Percentiles rank a stretch among this genome's conserved stretches.
phyloP scores from a whole-genome alignment of 37 sponge, comb jelly and placozoan genomes.

The Ianthella basta region DNA sequence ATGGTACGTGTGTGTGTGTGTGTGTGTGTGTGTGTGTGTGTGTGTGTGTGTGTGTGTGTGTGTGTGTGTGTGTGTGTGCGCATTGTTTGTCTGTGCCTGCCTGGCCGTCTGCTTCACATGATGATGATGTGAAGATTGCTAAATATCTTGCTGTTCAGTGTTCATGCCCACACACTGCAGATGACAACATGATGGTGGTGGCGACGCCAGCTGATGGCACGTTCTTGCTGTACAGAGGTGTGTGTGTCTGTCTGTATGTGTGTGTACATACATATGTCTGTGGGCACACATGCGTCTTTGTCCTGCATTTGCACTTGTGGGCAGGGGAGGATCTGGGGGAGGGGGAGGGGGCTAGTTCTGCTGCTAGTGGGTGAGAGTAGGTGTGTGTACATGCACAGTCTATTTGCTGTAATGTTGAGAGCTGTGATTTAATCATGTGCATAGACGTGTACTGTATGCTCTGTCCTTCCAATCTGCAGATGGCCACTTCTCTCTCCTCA shows the following conservation, averaged over 20 bases:
- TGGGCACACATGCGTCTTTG: no score
- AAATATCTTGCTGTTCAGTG: no score
- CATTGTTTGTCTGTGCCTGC: neutral
- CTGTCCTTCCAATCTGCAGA: slow-evolving; percentile 27
- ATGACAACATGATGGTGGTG: slow-evolving; percentile 62
- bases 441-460: no score
- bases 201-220: slow-evolving; percentile 61
- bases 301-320: neutral
- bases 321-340: neutral
- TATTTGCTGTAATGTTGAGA: neutral
- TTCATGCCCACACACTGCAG: slow-evolving; percentile 14
- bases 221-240: slow-evolving; percentile 59
- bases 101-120: no score
- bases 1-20: slow-evolving; percentile 47
- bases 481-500: slow-evolving; percentile 50
- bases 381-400: neutral
- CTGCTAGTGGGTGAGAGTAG: neutral
- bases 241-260: neutral
- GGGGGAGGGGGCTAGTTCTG: neutral
- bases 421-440: no score
- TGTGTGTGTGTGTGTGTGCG: slow-evolving; percentile 25
- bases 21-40: neutral
- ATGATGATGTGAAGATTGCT: no score
- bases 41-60: slow-evolving; percentile 37
- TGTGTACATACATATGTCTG: no score